These are phyloP conservation scores for Stenchaetothrips biformis DNA, from an alignment of 2,888 invertebrate genomes.

Conservation along the genomic window DNA sequence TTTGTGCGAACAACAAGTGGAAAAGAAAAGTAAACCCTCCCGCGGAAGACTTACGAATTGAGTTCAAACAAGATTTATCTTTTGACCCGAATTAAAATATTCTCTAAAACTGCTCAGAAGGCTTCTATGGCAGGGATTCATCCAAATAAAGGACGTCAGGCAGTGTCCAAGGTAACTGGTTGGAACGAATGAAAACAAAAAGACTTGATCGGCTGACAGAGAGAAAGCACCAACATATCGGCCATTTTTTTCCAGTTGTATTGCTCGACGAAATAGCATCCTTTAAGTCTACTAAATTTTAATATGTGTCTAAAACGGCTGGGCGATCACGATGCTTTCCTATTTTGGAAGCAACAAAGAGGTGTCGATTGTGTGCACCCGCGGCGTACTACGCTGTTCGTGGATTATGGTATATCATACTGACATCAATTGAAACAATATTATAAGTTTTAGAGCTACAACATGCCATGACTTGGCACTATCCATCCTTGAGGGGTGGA, in stretches of 20 bases:
- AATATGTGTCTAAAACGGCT: background rate
- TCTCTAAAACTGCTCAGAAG: background rate
- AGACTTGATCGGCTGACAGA: background rate
- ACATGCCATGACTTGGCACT: conserved; percentile 7
- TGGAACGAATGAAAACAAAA: background rate
- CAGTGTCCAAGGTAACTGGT: conserved; percentile 3
- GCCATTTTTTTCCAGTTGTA: conserved; percentile 11
- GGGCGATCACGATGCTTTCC: background rate
- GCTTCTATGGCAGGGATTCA: background rate
- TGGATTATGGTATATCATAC: background rate
- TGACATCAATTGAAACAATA: conserved; percentile 15
- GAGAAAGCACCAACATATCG: background rate
- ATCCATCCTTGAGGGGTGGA: background rate
- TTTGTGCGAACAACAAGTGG: conserved; percentile 24
- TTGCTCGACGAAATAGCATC: no score
- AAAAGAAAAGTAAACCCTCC: background rate
- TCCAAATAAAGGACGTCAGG: background rate
- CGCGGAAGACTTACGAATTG: conserved; percentile 12
- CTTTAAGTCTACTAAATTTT: background rate
- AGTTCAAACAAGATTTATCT: background rate
- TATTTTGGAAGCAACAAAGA: conserved; percentile 7
- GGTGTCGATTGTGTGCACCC: background rate
- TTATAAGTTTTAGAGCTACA: background rate
- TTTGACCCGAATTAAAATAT: background rate
- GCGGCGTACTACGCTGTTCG: background rate